These are phyloP conservation scores for Onychostoma macrolepis DNA, from an alignment of 2,113 vertebrate genomes.

Conservation along the genomic window DNA sequence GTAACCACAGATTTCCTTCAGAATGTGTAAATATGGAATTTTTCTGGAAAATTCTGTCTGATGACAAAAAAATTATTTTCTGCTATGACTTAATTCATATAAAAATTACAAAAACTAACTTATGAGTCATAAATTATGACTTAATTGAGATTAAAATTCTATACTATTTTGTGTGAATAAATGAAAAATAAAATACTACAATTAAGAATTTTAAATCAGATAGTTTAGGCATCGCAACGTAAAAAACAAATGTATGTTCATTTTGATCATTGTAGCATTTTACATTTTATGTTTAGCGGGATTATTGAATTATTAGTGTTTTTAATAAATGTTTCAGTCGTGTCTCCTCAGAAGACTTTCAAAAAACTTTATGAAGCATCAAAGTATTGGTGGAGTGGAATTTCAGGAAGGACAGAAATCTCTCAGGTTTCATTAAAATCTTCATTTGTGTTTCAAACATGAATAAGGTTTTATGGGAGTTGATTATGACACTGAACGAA, in stretches of 20 bases:
- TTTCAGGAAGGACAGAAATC: background rate
- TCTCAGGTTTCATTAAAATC: background rate
- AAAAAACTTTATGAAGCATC: background rate
- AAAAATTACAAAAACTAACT: no score
- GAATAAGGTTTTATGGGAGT: background rate
- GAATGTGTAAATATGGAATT: constrained; percentile 5
- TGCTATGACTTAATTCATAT: background rate
- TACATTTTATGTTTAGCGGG: background rate
- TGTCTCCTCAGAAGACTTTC: background rate
- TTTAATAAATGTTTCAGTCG: background rate
- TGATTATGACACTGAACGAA: background rate
- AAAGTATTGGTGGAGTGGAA: background rate
- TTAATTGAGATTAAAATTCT: no score
- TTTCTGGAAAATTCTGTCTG: background rate
- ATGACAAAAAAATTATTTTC: background rate
- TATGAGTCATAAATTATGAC: no score
- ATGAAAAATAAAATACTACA: background rate
- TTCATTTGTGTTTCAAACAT: background rate
- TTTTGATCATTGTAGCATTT: background rate
- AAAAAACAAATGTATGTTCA: no score
- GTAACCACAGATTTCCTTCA: background rate
- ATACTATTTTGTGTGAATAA: background rate
- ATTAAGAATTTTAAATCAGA: background rate
- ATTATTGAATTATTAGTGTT: background rate
- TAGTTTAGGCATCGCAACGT: background rate